These are phyloP conservation scores for Mormyrus hasselquistii DNA, from an alignment of 2,797 vertebrate species.

Conservation along the genomic window DNA sequence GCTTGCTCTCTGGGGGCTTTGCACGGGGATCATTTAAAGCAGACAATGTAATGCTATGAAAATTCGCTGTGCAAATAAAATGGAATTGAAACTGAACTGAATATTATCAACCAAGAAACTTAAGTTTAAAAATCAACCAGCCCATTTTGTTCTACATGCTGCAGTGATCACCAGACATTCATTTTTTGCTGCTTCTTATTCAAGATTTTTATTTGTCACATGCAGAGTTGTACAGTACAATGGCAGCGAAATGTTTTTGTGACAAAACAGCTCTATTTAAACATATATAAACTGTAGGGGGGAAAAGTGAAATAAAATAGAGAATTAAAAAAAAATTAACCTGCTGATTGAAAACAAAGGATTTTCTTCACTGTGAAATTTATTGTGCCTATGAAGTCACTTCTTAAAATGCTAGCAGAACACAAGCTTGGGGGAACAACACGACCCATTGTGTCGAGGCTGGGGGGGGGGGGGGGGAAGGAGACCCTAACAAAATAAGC, in stretches of 20 bases:
- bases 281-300: neutral
- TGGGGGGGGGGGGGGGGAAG: no score
- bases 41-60: neutral
- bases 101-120: neutral
- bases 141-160: neutral
- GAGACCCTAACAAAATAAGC: no score
- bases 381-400: conserved; percentile 38
- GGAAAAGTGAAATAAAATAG: neutral
- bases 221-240: neutral
- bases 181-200: conserved; percentile 38
- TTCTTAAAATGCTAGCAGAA: conserved; percentile 37
- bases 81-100: neutral
- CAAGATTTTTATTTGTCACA: neutral
- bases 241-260: neutral
- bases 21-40: neutral
- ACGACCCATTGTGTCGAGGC: neutral
- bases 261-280: neutral
- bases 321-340: neutral
- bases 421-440: neutral
- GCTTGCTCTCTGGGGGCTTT: neutral
- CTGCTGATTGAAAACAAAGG: conserved; percentile 53
- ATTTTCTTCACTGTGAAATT: conserved; percentile 25
- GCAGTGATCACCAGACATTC: neutral
- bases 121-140: neutral
- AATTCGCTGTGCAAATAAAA: neutral